These are phyloP conservation scores for Catagonus wagneri DNA, from an alignment of 2,113 vertebrate species.

Conservation along the genomic window DNA sequence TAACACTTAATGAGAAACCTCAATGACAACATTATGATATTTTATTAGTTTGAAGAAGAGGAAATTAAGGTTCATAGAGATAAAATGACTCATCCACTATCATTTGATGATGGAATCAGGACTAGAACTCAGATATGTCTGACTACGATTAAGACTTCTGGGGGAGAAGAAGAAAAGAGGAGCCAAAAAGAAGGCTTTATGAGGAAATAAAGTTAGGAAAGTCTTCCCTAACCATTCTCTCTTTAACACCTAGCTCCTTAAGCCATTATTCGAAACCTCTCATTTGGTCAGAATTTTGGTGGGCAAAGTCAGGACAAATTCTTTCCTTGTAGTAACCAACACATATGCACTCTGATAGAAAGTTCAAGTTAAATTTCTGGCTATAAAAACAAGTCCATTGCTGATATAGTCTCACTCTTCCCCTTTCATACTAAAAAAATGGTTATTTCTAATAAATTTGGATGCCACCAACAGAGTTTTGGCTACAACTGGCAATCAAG, in stretches of 20 bases:
- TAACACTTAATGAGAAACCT: background rate
- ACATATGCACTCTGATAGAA: background rate
- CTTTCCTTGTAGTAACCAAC: background rate
- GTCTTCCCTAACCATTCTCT: background rate
- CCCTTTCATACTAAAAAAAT: background rate
- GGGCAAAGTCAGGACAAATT: slow-evolving; percentile 12
- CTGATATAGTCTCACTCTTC: background rate
- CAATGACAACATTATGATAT: background rate
- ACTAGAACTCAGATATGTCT: background rate
- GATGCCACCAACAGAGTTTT: background rate
- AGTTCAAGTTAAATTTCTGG: slow-evolving; percentile 2
- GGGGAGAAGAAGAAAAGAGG: background rate
- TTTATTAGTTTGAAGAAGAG: slow-evolving; percentile 41
- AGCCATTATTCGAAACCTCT: background rate
- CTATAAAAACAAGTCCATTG: background rate
- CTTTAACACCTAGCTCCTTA: background rate
- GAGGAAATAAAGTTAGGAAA: background rate
- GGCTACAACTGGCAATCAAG: background rate
- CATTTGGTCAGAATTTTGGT: background rate
- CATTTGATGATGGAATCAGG: background rate
- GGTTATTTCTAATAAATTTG: background rate
- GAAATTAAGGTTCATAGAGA: background rate
- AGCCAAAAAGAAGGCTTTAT: background rate
- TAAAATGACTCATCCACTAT: background rate
- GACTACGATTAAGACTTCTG: background rate